Conservation (phyloP, 2,797 vertebrate genomes). For the Sebastes oblongus region DNA sequence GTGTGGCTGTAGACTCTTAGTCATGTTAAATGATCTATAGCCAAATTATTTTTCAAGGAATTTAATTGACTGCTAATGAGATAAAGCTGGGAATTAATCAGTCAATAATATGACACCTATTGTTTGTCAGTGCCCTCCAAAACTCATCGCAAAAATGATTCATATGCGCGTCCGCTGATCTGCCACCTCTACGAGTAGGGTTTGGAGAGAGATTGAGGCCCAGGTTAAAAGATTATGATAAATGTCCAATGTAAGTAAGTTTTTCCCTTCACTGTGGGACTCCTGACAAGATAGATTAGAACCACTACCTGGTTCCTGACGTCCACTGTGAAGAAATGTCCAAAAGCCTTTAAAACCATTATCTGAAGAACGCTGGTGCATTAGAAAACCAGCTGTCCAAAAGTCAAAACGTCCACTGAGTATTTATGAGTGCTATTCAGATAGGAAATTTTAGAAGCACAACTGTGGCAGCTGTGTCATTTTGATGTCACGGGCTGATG, state of each 20-base stretch:
- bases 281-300: constrained; percentile 67
- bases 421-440: constrained; percentile 79
- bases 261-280: constrained; percentile 49
- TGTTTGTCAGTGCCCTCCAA: not conserved
- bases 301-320: constrained; percentile 57
- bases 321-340: constrained; percentile 57
- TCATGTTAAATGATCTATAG: not conserved
- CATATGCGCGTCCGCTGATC: not conserved
- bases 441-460: constrained; percentile 81
- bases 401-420: constrained; percentile 76
- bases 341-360: constrained; percentile 73
- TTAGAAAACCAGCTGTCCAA: constrained; percentile 83
- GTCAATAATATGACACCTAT: not conserved
- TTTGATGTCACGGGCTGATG: constrained; percentile 77
- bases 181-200: not conserved
- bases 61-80: not conserved
- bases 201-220: not conserved
- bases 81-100: not conserved
- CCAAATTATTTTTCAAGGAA: not conserved
- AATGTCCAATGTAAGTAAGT: constrained; percentile 26
- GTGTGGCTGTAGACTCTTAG: not conserved
- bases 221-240: constrained; percentile 20
- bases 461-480: constrained; percentile 83
- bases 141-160: not conserved
- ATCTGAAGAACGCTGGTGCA: constrained; percentile 71